These are phyloP conservation scores for Parelbella ahira DNA, from an alignment of 2,888 invertebrate species.

Conservation along the genomic window DNA sequence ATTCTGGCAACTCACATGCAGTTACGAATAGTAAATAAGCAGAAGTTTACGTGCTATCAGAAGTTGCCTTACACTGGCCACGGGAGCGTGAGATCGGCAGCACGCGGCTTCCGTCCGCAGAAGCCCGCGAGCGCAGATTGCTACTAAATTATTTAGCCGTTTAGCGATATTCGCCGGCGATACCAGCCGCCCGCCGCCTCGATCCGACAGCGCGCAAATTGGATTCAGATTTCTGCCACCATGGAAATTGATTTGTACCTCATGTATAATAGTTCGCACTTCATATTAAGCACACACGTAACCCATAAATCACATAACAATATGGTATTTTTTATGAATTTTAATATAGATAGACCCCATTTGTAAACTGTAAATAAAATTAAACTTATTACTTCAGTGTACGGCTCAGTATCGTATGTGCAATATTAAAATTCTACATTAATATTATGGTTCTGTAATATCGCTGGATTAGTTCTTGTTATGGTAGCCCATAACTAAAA, in stretches of 20 bases:
- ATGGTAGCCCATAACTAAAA: too few species aligned
- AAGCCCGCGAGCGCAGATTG: slow-evolving; percentile 52
- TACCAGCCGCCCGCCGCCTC: slow-evolving; percentile 58
- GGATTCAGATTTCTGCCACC: slow-evolving; percentile 76
- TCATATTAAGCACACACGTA: slow-evolving; percentile 39
- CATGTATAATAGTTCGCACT: slow-evolving; percentile 66
- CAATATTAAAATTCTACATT: too few species aligned
- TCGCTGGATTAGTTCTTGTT: too few species aligned
- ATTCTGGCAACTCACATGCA: too few species aligned
- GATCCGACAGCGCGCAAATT: slow-evolving; percentile 78
- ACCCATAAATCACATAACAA: neutral
- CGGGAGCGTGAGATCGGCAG: slow-evolving; percentile 13
- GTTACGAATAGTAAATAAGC: too few species aligned
- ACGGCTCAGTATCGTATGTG: too few species aligned
- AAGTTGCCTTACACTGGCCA: neutral
- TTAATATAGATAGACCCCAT: too few species aligned
- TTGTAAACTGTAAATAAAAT: too few species aligned
- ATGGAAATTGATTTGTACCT: slow-evolving; percentile 75
- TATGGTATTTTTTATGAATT: too few species aligned
- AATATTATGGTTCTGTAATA: too few species aligned
- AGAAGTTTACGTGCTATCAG: too few species aligned
- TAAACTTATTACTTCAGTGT: too few species aligned
- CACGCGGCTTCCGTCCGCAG: slow-evolving; percentile 42
- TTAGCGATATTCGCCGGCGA: slow-evolving; percentile 76
- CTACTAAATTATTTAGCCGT: slow-evolving; percentile 79